Conservation (phyloP, 1,140 invertebrate species). For the Scaptomyza hsui region DNA sequence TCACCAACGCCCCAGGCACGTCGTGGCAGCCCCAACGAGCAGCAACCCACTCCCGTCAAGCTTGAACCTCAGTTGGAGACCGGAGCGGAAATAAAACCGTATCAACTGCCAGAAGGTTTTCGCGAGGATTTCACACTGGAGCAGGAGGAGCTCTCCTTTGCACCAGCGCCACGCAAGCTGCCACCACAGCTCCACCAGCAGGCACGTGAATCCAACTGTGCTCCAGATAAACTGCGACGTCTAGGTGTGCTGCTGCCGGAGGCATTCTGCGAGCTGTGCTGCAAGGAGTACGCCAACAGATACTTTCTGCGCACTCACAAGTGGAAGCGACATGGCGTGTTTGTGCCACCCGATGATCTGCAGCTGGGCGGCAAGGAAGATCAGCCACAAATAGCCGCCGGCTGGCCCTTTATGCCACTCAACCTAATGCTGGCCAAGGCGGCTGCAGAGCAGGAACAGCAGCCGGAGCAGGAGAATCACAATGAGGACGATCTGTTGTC, state of each 20-base stretch:
- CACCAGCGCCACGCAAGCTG: constrained; percentile 86
- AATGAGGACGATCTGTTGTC: constrained; percentile 3
- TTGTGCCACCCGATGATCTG: constrained; percentile 85
- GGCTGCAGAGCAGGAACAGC: constrained; percentile 44
- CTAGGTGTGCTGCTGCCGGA: constrained; percentile 93
- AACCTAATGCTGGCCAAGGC: constrained; percentile 87
- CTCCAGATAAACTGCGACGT: constrained; percentile 88
- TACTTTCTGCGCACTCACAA: constrained; percentile 97
- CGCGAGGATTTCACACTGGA: constrained; percentile 84
- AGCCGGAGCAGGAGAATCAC: constrained; percentile 27
- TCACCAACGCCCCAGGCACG: constrained; percentile 39
- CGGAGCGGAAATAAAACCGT: constrained; percentile 40
- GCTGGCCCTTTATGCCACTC: constrained; percentile 86
- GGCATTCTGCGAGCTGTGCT: constrained; percentile 96
- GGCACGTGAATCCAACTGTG: constrained; percentile 87
- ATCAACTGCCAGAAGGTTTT: constrained; percentile 80
- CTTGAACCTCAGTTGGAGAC: constrained; percentile 22
- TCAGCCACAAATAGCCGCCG: constrained; percentile 71
- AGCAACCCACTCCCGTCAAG: constrained; percentile 3
- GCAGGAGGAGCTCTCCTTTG: constrained; percentile 85
- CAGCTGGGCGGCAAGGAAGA: constrained; percentile 50
- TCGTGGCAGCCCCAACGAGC: constrained; percentile 51
- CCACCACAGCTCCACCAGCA: constrained; percentile 87
- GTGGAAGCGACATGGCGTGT: constrained; percentile 91
- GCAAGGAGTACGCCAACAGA: constrained; percentile 97